These are phyloP conservation scores for Apamea monoglypha DNA, from an alignment of 2,888 invertebrate species.

Conservation along the genomic window DNA sequence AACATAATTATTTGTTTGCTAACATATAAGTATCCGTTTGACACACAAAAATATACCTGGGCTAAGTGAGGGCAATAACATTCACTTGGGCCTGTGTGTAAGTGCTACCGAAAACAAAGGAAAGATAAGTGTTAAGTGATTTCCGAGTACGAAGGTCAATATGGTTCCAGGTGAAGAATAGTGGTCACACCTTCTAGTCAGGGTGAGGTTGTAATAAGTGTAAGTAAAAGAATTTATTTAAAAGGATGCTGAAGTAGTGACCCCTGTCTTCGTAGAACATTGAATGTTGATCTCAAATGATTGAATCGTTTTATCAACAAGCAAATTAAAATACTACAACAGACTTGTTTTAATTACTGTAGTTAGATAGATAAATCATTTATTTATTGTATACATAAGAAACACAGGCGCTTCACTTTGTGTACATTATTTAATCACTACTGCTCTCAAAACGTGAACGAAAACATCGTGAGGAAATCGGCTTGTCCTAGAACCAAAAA, in stretches of 20 bases:
- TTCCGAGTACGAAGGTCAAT: not conserved
- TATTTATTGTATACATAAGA: not conserved
- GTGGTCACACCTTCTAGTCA: not conserved
- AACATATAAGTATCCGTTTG: no score
- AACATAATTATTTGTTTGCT: no score
- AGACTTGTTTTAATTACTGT: not conserved
- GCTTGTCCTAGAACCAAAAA: no score
- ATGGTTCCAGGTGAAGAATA: constrained; percentile 6
- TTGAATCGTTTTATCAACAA: not conserved
- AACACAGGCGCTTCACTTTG: no score
- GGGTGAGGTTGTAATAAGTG: not conserved
- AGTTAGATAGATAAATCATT: not conserved
- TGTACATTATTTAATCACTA: no score
- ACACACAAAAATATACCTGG: no score
- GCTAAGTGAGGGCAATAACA: not conserved
- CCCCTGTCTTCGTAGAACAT: not conserved
- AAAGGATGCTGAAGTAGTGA: not conserved
- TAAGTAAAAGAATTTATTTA: not conserved
- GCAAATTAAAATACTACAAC: no score
- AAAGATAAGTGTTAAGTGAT: not conserved
- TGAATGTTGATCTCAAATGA: not conserved
- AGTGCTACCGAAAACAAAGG: constrained; percentile 2
- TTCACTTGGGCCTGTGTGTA: not conserved
- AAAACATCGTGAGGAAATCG: no score
- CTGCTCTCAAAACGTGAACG: no score